Base-by-base conservation (phyloP, 2,113 vertebrate genomes). In the Bettongia penicillata region DNA sequence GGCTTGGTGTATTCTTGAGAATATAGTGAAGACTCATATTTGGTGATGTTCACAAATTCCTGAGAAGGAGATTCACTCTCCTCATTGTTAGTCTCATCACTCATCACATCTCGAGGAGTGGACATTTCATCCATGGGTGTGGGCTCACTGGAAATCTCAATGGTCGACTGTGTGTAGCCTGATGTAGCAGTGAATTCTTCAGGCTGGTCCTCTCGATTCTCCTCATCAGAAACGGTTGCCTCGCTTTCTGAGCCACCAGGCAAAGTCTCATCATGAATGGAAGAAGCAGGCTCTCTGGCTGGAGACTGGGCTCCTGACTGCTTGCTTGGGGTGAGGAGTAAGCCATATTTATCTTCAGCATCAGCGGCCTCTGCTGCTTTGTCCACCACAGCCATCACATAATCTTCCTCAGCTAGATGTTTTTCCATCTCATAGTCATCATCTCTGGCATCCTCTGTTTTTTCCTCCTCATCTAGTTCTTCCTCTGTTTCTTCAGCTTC, bases 101-200 rank as follows among this genome's bases (percentile, higher is more conserved):
- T 99, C 99, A 99, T 99, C 90, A 99, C 98, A 53, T 99, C 99
- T 0, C 99, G 99, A 8, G 99, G 99, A 94, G 99, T 99, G 3
- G 99, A 99, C 99, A 99, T 99, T 97, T 99, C 99, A 97, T 99
- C 99, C 98, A 99, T 99, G n/a, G 99, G 99, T 90, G 99, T 99
- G 91, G 99, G 99, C 96, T 99, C 99, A 97, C 99, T 99, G 61
- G 99, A 99, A 97, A 99, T 99, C 98, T 99, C 99, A 43, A 99
- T 99, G 89, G 99, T 99, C n/a, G 99, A 99, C 96, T 99, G 99
- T 55, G 99, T 99, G 68, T 99, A 99, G 93, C 99, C 99, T 25
- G 99, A 99, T 53, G 99, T 99, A 97, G 99, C 98, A 0, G 99
- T 99, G 97, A 99, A 99, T 96, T 99, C 99, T 91, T 99, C 99